phyloP scores from a whole-genome alignment of 2,113 vertebrate species.

The Siniperca chuatsi region DNA sequence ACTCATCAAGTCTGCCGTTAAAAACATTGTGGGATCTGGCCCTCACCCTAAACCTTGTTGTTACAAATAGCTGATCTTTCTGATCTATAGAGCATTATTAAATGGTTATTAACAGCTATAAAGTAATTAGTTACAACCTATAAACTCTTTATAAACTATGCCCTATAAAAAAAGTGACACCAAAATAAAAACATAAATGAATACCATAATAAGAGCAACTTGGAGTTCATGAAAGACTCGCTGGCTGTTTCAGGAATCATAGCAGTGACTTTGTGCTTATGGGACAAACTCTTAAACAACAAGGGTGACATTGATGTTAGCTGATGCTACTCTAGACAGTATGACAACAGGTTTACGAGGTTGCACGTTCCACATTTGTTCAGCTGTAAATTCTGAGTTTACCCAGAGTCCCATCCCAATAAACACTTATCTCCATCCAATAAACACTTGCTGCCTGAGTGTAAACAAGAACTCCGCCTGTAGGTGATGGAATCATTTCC shows the following conservation, averaged over 20 bases:
- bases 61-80: not conserved
- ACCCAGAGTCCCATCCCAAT: constrained; percentile 47
- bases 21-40: not conserved
- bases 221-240: not conserved
- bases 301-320: not conserved
- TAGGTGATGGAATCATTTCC: constrained; percentile 26
- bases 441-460: constrained; percentile 46
- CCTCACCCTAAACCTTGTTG: not conserved
- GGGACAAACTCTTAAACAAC: not conserved
- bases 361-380: not conserved
- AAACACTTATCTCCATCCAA: constrained; percentile 57
- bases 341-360: not conserved
- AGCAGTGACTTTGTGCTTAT: not conserved
- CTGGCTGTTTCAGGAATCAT: not conserved
- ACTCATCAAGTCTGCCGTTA: not conserved
- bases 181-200: not conserved
- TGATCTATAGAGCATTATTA: not conserved
- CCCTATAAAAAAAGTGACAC: not conserved
- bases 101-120: not conserved
- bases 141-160: not conserved
- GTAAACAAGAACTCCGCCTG: constrained; percentile 16
- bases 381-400: constrained; percentile 10
- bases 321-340: not conserved
- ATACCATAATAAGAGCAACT: not conserved
- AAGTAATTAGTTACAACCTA: not conserved